Evolutionary conservation across 2,888 invertebrate genomes (phyloP).

Genomic region (Limnephilus auricula): DNA sequence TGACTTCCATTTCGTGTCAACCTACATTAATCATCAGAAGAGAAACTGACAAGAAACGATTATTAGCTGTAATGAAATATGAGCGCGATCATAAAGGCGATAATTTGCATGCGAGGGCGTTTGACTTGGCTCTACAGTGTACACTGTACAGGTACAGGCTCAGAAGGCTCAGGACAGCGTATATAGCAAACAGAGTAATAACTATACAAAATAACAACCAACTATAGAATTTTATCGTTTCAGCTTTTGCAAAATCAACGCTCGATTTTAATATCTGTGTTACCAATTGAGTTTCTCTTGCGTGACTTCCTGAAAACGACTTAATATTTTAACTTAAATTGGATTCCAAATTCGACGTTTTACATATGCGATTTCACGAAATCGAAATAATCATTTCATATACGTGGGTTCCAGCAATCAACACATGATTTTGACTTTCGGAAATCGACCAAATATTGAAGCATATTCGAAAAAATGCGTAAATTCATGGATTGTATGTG

Average conservation of each 20-base stretch:
- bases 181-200: neutral
- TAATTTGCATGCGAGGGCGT: conserved; percentile 14
- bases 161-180: neutral
- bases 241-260: neutral
- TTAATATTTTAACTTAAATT: neutral
- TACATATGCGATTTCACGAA: too few relatives aligned
- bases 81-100: neutral
- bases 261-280: neutral
- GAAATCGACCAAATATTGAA: neutral
- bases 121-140: neutral
- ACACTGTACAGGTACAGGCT: too few relatives aligned
- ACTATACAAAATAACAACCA: neutral
- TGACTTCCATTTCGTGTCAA: neutral
- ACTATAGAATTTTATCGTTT: neutral
- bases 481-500: too few relatives aligned
- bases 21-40: neutral
- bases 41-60: neutral
- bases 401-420: neutral
- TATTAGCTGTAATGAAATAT: conserved; percentile 34
- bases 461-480: too few relatives aligned
- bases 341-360: neutral
- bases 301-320: neutral
- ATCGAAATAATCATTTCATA: neutral
- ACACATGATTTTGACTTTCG: too few relatives aligned
- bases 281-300: neutral